These are phyloP conservation scores for Drosophila bifasciata DNA, from an alignment of 1,140 invertebrate genomes.

Conservation along the genomic window DNA sequence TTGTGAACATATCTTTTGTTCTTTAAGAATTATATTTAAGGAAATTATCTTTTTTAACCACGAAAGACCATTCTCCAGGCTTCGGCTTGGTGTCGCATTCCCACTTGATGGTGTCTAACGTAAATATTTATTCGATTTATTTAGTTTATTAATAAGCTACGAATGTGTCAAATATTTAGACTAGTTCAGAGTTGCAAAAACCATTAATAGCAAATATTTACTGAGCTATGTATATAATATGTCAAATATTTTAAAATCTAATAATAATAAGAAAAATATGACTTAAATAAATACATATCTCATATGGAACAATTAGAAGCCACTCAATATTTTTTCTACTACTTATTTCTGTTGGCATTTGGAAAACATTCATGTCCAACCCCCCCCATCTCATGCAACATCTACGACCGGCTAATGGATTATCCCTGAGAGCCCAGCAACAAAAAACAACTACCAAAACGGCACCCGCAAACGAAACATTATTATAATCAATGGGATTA, in stretches of 20 bases:
- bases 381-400: background rate
- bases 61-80: too few relatives aligned
- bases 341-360: background rate
- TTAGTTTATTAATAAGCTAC: too few relatives aligned
- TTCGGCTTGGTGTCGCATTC: too few relatives aligned
- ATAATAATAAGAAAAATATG: background rate
- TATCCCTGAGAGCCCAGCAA: constrained; percentile 23
- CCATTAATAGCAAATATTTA: too few relatives aligned
- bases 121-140: too few relatives aligned
- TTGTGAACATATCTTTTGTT: too few relatives aligned
- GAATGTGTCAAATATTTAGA: too few relatives aligned
- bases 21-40: too few relatives aligned
- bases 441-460: constrained; percentile 15
- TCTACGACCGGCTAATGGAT: constrained; percentile 43
- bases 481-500: constrained; percentile 69
- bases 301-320: constrained; percentile 5
- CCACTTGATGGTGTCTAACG: too few relatives aligned
- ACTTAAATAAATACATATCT: background rate
- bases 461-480: constrained; percentile 13
- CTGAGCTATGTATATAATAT: too few relatives aligned
- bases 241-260: background rate
- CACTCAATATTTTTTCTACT: constrained; percentile 1
- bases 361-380: constrained; percentile 16
- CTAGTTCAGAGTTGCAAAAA: too few relatives aligned
- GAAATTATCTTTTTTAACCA: too few relatives aligned